These are phyloP conservation scores for Pediacus dermestoides DNA, from an alignment of 2,888 invertebrate genomes.

Conservation along the genomic window DNA sequence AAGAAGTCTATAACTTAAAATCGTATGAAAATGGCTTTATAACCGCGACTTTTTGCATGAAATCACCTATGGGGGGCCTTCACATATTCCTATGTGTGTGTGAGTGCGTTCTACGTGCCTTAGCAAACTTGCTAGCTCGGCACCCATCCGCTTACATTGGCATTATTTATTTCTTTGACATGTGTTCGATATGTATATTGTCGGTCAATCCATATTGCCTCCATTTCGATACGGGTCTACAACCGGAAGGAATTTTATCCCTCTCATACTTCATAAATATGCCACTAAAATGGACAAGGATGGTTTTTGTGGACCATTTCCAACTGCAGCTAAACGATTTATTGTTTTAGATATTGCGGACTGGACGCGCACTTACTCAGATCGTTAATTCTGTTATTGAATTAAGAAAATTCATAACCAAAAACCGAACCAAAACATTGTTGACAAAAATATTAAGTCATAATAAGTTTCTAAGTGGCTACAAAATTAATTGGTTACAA, in stretches of 20 bases:
- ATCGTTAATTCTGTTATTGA: too few relatives aligned
- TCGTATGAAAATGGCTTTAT: too few relatives aligned
- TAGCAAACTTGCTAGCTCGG: slow-evolving; percentile 25
- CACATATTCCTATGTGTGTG: slow-evolving; percentile 3
- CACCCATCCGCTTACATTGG: slow-evolving; percentile 37
- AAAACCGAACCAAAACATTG: too few relatives aligned
- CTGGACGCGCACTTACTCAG: neutral
- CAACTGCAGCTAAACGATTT: slow-evolving; percentile 41
- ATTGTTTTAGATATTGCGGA: slow-evolving; percentile 37
- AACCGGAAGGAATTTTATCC: neutral
- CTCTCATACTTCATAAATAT: slow-evolving; percentile 44
- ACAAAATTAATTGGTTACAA: too few relatives aligned
- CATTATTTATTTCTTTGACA: slow-evolving; percentile 49
- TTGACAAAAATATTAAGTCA: too few relatives aligned
- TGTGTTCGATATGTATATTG: slow-evolving; percentile 51
- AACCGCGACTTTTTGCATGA: too few relatives aligned
- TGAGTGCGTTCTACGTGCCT: slow-evolving; percentile 19
- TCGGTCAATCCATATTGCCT: slow-evolving; percentile 47
- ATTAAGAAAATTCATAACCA: too few relatives aligned
- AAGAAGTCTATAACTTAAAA: too few relatives aligned
- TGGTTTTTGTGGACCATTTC: slow-evolving; percentile 28
- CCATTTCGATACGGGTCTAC: slow-evolving; percentile 10
- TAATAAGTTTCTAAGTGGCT: too few relatives aligned
- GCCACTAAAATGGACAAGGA: slow-evolving; percentile 38
- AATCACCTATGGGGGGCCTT: too few relatives aligned